Percentiles rank a stretch among this genome's conserved stretches.
Conservation (phyloP, 2,888 invertebrate genomes). For the Pocota personata region DNA sequence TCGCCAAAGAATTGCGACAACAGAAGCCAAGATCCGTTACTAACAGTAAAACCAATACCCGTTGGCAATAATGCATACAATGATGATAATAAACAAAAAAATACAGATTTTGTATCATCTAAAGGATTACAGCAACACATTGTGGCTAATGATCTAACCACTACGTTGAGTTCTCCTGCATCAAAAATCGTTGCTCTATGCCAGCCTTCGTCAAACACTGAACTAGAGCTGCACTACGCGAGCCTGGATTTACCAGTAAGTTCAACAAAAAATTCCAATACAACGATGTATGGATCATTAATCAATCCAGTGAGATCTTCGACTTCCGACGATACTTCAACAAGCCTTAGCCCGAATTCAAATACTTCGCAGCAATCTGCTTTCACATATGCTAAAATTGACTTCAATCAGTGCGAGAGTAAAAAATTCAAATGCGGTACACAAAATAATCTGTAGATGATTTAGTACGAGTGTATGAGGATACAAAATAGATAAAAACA, state of each 20-base stretch:
- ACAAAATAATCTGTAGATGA: constrained; percentile 51
- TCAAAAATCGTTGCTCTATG: constrained; percentile 76
- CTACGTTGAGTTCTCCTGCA: neutral
- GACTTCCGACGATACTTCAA: constrained; percentile 77
- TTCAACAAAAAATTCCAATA: constrained; percentile 49
- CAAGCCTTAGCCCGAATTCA: constrained; percentile 78
- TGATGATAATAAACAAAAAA: constrained; percentile 48
- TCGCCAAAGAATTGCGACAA: constrained; percentile 74
- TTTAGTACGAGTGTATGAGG: constrained; percentile 3
- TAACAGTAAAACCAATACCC: constrained; percentile 69
- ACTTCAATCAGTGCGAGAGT: constrained; percentile 84
- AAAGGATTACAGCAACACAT: constrained; percentile 24
- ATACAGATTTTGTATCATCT: constrained; percentile 81
- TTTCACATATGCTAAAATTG: constrained; percentile 91
- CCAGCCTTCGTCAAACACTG: constrained; percentile 80
- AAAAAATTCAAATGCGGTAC: constrained; percentile 53
- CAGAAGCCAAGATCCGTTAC: constrained; percentile 74
- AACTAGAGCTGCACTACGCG: constrained; percentile 86
- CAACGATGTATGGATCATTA: constrained; percentile 33
- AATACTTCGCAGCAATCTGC: constrained; percentile 80
- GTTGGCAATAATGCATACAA: constrained; percentile 52
- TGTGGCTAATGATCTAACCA: neutral
- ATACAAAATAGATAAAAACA: constrained; percentile 31
- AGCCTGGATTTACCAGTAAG: constrained; percentile 85
- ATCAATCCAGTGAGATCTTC: constrained; percentile 32